These are phyloP conservation scores for Cossypha niveicapilla DNA, from an alignment of 2,797 vertebrate species.

Conservation along the genomic window DNA sequence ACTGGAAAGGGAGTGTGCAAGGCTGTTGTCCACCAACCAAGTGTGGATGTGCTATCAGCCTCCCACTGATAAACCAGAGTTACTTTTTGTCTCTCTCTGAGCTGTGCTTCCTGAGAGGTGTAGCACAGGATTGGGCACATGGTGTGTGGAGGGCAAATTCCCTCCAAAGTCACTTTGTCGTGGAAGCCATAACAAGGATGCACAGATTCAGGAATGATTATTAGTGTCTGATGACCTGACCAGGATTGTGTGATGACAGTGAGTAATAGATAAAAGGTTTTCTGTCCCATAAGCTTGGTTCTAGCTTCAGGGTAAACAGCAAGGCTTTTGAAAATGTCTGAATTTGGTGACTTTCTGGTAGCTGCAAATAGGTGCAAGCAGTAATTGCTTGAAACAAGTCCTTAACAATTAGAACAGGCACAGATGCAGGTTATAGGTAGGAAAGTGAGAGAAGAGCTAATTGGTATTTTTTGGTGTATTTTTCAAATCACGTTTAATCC, in stretches of 20 bases:
- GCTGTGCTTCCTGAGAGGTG: not conserved
- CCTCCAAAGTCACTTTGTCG: not conserved
- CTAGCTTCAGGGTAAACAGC: not conserved
- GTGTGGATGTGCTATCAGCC: not conserved
- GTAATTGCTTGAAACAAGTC: not conserved
- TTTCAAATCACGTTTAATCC: not conserved
- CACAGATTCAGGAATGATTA: not conserved
- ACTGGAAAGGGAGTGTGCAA: not conserved
- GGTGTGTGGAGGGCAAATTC: not conserved
- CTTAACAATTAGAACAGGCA: constrained; percentile 3
- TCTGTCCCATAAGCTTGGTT: not conserved
- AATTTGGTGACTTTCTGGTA: not conserved
- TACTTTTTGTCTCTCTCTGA: not conserved
- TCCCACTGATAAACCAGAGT: not conserved
- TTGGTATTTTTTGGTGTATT: not conserved
- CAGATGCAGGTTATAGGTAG: not conserved
- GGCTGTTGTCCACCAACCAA: not conserved
- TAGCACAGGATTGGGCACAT: accelerated
- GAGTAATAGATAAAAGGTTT: constrained; percentile 8
- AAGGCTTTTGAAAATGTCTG: not conserved
- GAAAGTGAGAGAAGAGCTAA: not conserved
- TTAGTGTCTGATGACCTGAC: not conserved
- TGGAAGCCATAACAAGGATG: not conserved
- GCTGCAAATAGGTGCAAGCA: not conserved
- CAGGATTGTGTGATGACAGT: constrained; percentile 7